Base-by-base conservation (phyloP, 2,113 vertebrate species). In the Rattus rattus region DNA sequence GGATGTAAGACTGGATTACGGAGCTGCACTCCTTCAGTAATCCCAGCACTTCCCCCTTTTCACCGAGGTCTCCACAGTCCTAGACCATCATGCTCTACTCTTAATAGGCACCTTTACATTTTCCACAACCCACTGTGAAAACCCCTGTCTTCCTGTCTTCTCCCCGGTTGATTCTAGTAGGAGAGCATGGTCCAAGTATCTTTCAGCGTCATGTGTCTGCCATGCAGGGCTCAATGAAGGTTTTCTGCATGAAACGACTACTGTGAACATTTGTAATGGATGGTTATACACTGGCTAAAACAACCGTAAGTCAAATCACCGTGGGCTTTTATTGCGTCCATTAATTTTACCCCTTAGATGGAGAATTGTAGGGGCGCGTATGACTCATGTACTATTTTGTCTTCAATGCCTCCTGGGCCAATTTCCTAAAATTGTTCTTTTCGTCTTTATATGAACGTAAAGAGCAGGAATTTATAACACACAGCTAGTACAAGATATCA, bases 301-400 rank as follows among this genome's bases (percentile, higher is more conserved):
- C 90, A 52, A 61, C 85, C 30, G 30, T 7, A 65, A 93, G 20
- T 83, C 39, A 77, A 94, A 89, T 90, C 49, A 80, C 16, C 63
- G 33, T 3, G 20, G 94, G 28, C 63, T 95, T 94, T 70, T 67
- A 83, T 86, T 84, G 36, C 5, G 81, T 89, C 84, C 39, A 89
- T 93, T 95, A 75, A 89, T 94, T 89, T 83, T 85, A 95, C 72
- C 91, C 95, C 67, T 91, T 93, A 43, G 20, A 73, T 83, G 77
- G 84, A 87, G 52, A 83, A 92, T 80, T 88, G 28, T 81, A 93
- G n/a, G 91, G 8, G 33, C 94, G 88, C 28, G 19, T 61, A 83
- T 93, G 67, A 95, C 36, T 20, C 54, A 61, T 17, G 17, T 36
- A 59, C 28, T 3, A 89, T 96, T 94, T 96, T 76, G 52, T 86